phyloP scores from a whole-genome alignment of 2,888 invertebrate species.

The Machimus rusticus region DNA sequence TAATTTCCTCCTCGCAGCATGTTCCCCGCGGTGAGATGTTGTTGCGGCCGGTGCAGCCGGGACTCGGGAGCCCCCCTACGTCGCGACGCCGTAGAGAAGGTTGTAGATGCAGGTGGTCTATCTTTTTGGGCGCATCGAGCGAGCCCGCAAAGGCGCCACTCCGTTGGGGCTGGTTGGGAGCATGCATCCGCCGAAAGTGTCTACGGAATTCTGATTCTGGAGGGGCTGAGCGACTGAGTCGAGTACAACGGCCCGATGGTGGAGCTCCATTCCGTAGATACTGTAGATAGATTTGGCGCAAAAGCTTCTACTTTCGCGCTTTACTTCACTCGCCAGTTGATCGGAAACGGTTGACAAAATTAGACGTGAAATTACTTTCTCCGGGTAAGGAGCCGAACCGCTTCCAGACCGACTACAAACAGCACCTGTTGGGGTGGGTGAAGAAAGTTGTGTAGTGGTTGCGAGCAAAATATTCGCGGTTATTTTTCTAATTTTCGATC shows the following conservation, averaged over 20 bases:
- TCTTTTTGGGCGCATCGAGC: neutral
- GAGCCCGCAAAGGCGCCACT: neutral
- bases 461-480: neutral
- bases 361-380: conserved; percentile 35
- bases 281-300: neutral
- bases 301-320: conserved; percentile 41
- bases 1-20: neutral
- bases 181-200: neutral
- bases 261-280: neutral
- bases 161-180: neutral
- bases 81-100: too few species aligned
- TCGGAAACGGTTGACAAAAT: conserved; percentile 44
- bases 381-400: neutral
- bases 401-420: conserved; percentile 14
- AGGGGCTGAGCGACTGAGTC: neutral
- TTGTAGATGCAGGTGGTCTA: neutral
- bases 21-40: neutral
- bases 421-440: conserved; percentile 44
- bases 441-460: conserved; percentile 43
- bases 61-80: neutral
- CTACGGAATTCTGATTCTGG: neutral
- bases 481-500: neutral
- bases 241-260: neutral
- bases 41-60: neutral
- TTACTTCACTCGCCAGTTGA: conserved; percentile 41